Evolutionary conservation across 2,113 vertebrate genomes (phyloP).

Genomic region (Saccopteryx bilineata): DNA sequence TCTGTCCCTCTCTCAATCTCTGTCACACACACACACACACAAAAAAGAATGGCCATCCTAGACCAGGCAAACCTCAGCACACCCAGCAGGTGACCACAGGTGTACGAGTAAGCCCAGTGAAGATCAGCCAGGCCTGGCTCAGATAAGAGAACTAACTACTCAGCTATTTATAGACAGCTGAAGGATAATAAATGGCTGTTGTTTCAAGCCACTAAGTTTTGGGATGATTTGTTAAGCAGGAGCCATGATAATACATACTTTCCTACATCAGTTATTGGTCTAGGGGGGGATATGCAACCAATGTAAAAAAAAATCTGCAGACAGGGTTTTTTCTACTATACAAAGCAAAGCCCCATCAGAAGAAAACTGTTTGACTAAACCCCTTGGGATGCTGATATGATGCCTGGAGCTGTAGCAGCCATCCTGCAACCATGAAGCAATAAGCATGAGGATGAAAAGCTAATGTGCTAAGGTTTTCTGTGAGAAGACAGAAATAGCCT

Average conservation of each 20-base stretch:
- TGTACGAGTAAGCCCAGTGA: not conserved
- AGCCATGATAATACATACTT: not conserved
- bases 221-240: not conserved
- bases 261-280: not conserved
- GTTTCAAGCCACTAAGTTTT: not conserved
- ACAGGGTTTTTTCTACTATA: not conserved
- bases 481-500: not conserved
- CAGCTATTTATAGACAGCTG: not conserved
- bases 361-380: not conserved
- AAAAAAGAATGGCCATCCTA: not conserved
- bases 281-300: not conserved
- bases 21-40: no score
- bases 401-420: not conserved
- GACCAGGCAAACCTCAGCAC: not conserved
- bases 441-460: not conserved
- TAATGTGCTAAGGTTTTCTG: not conserved
- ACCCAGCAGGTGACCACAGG: not conserved
- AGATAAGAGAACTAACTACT: conserved; percentile 6
- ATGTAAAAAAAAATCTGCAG: not conserved
- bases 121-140: not conserved
- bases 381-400: not conserved
- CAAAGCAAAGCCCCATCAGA: conserved; percentile 35
- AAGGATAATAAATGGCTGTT: not conserved
- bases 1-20: no score
- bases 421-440: not conserved